Base-by-base conservation (phyloP, 2,888 invertebrate species). In the Cistogaster globosa region DNA sequence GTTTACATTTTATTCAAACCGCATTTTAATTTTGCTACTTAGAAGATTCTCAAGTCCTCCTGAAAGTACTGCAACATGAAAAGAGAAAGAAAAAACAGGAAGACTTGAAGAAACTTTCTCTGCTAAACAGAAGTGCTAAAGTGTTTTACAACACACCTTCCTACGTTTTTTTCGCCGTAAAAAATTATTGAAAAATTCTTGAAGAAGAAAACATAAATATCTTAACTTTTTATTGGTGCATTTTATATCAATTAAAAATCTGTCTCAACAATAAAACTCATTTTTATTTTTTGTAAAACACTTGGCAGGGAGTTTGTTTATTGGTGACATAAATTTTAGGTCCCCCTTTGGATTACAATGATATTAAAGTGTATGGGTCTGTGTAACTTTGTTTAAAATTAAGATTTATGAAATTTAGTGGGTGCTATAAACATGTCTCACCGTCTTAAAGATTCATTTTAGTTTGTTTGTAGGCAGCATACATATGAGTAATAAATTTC, bases 391-490 rank as follows among this genome's bases (percentile, higher is more conserved):
- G 42, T 7, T 12, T 62, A 71, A 63, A 71, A 72, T 79, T 72
- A 67, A 72, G 79, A 80, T 80, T 80, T 80, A 80, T 80, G 71
- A 63, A 26, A 65, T 79, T 48, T 57, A 16, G 72, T 72, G 79
- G 79, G 79, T 72, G 79, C 67, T 72, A 65, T 51, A 72, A 80
- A 58, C 42, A 67, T 72, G 57, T 55, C 57, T 63, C 18, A 11
- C 18, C 36, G 48, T 36, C 65, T 51, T 8, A 53, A 60, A 26
- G 14, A 18, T 1, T 8, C 5, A 22, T 67, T 32, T 32, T 32
- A 4, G 2, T 32, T 18, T 22, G n/a, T 62, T 60, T 38, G 5
- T 0, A 18, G n/a, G 32, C 60, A n/a, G 16, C 11, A 3, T n/a
- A 16, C 58, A 11, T 16, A 26, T 22, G 58, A 48, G 48, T 60